Percentiles rank a stretch among this genome's conserved stretches.
phyloP scores from a whole-genome alignment of 2,888 invertebrate species.

The Cosmopolites sordidus region DNA sequence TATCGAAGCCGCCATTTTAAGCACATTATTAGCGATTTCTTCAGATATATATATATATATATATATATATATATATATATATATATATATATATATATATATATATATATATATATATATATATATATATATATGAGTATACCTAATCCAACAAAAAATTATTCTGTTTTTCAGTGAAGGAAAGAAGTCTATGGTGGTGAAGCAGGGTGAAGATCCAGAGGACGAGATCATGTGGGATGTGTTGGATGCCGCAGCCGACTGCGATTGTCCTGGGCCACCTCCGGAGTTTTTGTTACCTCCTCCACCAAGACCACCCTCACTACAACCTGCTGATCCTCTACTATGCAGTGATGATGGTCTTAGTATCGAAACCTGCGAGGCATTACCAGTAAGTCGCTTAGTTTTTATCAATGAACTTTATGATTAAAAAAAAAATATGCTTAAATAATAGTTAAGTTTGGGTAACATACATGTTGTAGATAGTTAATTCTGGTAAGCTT shows the following conservation, averaged over 20 bases:
- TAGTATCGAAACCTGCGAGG: conserved; percentile 70
- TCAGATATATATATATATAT: no score
- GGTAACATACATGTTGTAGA: no score
- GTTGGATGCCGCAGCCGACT: conserved; percentile 60
- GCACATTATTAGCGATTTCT: no score
- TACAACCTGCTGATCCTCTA: conserved; percentile 60
- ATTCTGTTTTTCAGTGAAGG: neutral
- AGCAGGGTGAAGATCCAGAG: conserved; percentile 40
- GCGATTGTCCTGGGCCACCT: conserved; percentile 73
- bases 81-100: no score
- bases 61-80: no score
- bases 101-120: no score
- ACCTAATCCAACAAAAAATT: no score
- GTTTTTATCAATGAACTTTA: neutral
- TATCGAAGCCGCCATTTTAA: no score
- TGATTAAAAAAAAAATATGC: no score
- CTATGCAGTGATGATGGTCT: conserved; percentile 69
- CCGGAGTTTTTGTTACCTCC: conserved; percentile 72
- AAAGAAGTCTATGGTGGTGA: conserved; percentile 45
- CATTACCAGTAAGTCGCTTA: conserved; percentile 64
- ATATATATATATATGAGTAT: no score
- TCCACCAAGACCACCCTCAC: conserved; percentile 68
- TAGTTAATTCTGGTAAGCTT: no score
- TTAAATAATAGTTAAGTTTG: no score
- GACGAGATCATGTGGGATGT: conserved; percentile 59